Evolutionary conservation across 23 tunicate genomes (phyloP).

Genomic region (Diplosoma virens): DNA sequence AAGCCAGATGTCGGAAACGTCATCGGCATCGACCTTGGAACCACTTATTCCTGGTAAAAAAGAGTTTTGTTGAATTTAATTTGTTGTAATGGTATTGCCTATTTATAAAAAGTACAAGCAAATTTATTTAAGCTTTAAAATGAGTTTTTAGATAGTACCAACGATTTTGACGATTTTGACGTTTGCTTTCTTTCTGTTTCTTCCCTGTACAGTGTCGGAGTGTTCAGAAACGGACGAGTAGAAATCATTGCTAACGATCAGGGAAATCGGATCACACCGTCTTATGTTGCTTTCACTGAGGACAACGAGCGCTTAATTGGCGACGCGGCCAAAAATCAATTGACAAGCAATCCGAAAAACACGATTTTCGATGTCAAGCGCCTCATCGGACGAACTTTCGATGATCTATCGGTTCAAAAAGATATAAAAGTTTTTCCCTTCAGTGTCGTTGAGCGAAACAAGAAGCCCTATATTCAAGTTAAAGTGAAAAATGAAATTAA

Average conservation of each 20-base stretch:
- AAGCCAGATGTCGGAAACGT: slow-evolving; percentile 30
- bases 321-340: slow-evolving; percentile 73
- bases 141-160: no score
- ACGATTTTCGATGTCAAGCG: slow-evolving; percentile 69
- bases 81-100: no score
- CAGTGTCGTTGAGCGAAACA: slow-evolving; percentile 25
- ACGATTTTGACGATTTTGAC: background rate
- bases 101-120: no score
- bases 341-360: slow-evolving; percentile 60
- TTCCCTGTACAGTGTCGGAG: slow-evolving; percentile 23
- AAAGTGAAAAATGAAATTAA: slow-evolving; percentile 25
- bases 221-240: slow-evolving; percentile 51
- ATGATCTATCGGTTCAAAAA: slow-evolving; percentile 32
- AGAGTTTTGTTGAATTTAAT: no score
- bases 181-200: background rate
- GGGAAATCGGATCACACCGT: slow-evolving; percentile 72
- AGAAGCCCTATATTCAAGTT: slow-evolving; percentile 50
- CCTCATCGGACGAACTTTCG: slow-evolving; percentile 39
- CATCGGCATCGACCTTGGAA: slow-evolving; percentile 69
- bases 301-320: slow-evolving; percentile 59
- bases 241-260: slow-evolving; percentile 57
- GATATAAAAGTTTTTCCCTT: slow-evolving; percentile 59
- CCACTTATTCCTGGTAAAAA: slow-evolving; percentile 68
- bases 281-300: slow-evolving; percentile 63
- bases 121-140: no score